Base-by-base conservation (phyloP, 1,140 invertebrate genomes). In the Megalopta genalis region DNA sequence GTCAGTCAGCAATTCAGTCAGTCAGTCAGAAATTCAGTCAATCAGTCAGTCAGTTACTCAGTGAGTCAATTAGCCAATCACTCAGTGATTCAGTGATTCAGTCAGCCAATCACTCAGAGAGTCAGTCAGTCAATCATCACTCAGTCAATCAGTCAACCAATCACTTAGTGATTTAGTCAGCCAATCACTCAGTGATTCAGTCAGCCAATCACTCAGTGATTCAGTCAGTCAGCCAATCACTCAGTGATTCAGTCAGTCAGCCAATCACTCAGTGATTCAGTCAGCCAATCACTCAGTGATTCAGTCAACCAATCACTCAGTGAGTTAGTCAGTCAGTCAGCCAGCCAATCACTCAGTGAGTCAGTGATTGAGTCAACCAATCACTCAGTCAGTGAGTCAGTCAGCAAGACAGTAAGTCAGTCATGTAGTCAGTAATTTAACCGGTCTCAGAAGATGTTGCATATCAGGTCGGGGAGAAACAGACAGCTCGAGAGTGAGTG, bases 391-490 rank as follows among this genome's bases (percentile, higher is more conserved):
- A 25, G 23, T 57, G 14, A 32, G 42, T 66, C 49, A 49, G 12
- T 63, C 42, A 25, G 25, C 42, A 25, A 10, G n/a, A 2, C 12
- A 27, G 9, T 12, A 37, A 64, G 25, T 32, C 32, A 32, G 32
- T 32, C 32, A 32, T 12, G 32, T 32, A 1, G 27, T 12, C 25
- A 52, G 42, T 46, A 4, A 42, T 27, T 8, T 1, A 27, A 12
- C 12, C n/a, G 60, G 52, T 27, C 7, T 1, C 49, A 7, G 52
- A 49, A 52, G 59, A 77, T 66, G 80, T 63, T 37, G 59, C 69
- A 23, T 59, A 23, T 25, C 39, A 77, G 23, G 42, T 25, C n/a
- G 12, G 39, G 39, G 27, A 70, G 54, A 25, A 52, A 18, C 18
- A n/a, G 46, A 63, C 39, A n/a, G 42, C 25, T 71, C 39, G 21